These are phyloP conservation scores for Hanleya hanleyi DNA, from an alignment of 2,888 invertebrate genomes.

Conservation along the genomic window DNA sequence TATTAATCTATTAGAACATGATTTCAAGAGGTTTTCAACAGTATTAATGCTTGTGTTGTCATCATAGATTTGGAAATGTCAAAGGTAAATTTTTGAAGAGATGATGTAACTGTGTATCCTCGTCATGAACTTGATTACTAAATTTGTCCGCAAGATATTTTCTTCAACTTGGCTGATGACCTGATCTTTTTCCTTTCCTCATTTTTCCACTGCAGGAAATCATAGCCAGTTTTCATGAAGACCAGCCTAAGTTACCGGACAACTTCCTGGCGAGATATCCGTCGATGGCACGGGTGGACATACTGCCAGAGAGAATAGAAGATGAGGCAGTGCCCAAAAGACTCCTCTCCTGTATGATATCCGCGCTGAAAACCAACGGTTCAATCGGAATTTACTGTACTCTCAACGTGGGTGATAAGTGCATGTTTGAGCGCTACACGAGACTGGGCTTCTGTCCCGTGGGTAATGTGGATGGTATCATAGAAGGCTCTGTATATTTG, in stretches of 20 bases:
- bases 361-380: conserved; percentile 89
- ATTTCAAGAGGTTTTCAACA: too few relatives aligned
- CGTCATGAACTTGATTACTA: too few relatives aligned
- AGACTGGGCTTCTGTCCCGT: conserved; percentile 84
- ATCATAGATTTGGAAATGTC: too few relatives aligned
- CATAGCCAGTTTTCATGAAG: conserved; percentile 62
- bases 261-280: conserved; percentile 79
- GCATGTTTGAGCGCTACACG: conserved; percentile 86
- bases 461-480: conserved; percentile 32
- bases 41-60: too few relatives aligned
- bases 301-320: conserved; percentile 77
- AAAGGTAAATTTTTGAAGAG: too few relatives aligned
- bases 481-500: conserved; percentile 52
- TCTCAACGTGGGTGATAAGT: conserved; percentile 83
- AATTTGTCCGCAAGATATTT: too few relatives aligned
- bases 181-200: too few relatives aligned
- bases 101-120: too few relatives aligned
- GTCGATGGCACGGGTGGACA: conserved; percentile 84
- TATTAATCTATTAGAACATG: too few relatives aligned
- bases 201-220: too few relatives aligned
- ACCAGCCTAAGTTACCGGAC: conserved; percentile 49
- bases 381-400: conserved; percentile 91
- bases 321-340: conserved; percentile 84
- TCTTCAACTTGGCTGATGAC: too few relatives aligned
- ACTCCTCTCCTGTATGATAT: conserved; percentile 86